Percentiles rank a stretch among this genome's conserved stretches.
phyloP scores from a whole-genome alignment of 2,888 invertebrate genomes.

The Drosophila siamana region DNA sequence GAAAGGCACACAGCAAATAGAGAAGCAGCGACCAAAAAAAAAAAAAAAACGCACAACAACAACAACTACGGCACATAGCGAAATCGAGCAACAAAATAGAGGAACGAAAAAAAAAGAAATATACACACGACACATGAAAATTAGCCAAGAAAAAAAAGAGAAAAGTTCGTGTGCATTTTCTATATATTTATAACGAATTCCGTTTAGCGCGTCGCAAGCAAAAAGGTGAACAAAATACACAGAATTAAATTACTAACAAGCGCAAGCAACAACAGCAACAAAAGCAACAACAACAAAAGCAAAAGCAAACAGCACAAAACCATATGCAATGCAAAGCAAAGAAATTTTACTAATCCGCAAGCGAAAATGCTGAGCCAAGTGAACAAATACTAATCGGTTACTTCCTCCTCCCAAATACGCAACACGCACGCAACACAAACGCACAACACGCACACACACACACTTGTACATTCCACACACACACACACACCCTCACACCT shows the following conservation, averaged over 20 bases:
- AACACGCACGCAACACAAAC: no score
- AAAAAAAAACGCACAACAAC: conserved; percentile 35
- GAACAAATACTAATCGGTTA: conserved; percentile 76
- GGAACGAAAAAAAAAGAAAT: conserved; percentile 27
- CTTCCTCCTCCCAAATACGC: conserved; percentile 68
- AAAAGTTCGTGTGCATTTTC: conserved; percentile 51
- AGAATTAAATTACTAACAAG: conserved; percentile 41
- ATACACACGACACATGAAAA: conserved; percentile 51
- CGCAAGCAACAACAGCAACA: conserved; percentile 10
- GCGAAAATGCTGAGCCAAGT: conserved; percentile 63
- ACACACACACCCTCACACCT: conserved; percentile 28
- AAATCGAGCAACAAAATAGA: neutral
- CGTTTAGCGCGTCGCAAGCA: conserved; percentile 61
- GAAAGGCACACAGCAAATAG: conserved; percentile 24
- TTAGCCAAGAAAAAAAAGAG: conserved; percentile 53
- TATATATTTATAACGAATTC: conserved; percentile 52
- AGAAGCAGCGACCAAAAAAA: conserved; percentile 26
- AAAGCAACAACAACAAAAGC: neutral
- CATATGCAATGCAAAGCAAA: conserved; percentile 58
- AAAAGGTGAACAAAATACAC: conserved; percentile 68
- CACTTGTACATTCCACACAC: conserved; percentile 15
- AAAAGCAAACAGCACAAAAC: conserved; percentile 17
- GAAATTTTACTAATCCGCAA: conserved; percentile 52
- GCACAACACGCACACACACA: conserved; percentile 20
- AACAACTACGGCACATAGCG: conserved; percentile 3